A percentile compares a stretch with the other conserved stretches of the same genome.
Conservation (phyloP, 2,888 invertebrate genomes). For the Chironomus tentans region DNA sequence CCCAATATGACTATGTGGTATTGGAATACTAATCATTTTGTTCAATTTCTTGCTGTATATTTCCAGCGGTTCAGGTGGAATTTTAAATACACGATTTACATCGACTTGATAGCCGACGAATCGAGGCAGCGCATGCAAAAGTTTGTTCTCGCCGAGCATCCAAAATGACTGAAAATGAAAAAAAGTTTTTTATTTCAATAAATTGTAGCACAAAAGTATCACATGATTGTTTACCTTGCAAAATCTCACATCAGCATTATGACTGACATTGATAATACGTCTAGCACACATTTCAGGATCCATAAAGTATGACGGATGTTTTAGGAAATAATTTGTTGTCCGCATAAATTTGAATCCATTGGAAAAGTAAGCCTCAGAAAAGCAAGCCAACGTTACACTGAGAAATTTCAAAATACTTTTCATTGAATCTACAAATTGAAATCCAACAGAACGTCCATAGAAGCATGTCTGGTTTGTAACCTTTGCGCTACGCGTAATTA, state of each 20-base stretch:
- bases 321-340: constrained; percentile 60
- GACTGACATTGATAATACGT: constrained; percentile 83
- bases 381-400: constrained; percentile 83
- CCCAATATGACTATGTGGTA: constrained; percentile 79
- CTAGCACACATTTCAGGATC: constrained; percentile 85
- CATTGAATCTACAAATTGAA: constrained; percentile 78
- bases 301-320: constrained; percentile 67
- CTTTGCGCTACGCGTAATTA: constrained; percentile 65
- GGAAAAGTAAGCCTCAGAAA: constrained; percentile 83
- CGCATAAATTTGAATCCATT: constrained; percentile 53
- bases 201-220: neutral
- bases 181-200: constrained; percentile 47
- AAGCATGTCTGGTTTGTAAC: constrained; percentile 88
- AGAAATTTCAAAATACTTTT: constrained; percentile 73
- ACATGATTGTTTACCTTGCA: constrained; percentile 53
- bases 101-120: constrained; percentile 72
- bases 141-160: constrained; percentile 64
- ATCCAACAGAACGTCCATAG: constrained; percentile 61
- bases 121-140: constrained; percentile 70
- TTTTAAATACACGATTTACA: constrained; percentile 74
- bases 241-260: constrained; percentile 85
- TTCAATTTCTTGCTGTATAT: constrained; percentile 46
- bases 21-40: constrained; percentile 58
- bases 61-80: constrained; percentile 68
- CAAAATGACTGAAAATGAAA: constrained; percentile 47